These are phyloP conservation scores for Fulmarus glacialis DNA, from an alignment of 2,113 vertebrate species.

Conservation along the genomic window DNA sequence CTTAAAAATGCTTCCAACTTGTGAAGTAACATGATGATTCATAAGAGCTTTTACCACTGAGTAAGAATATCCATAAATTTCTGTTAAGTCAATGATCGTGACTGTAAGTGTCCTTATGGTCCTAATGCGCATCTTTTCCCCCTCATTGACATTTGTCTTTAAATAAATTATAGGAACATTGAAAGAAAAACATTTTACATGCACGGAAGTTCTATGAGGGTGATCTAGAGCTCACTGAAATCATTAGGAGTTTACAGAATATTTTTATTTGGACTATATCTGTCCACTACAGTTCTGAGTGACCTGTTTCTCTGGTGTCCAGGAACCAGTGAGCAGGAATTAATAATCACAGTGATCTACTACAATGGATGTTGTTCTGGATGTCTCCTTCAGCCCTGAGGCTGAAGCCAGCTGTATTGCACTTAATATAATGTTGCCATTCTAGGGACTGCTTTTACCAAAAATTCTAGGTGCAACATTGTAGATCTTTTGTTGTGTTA, in stretches of 20 bases:
- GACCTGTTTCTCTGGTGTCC: background rate
- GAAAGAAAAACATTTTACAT: background rate
- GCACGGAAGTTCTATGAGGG: background rate
- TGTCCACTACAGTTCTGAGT: background rate
- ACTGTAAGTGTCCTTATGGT: background rate
- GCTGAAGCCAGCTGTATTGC: background rate
- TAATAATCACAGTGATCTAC: background rate
- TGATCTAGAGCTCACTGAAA: background rate
- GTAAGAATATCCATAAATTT: background rate
- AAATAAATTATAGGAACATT: background rate
- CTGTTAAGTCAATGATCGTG: background rate
- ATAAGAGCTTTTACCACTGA: background rate
- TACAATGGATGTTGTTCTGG: background rate
- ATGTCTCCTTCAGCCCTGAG: background rate
- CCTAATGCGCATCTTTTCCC: background rate
- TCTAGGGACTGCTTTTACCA: background rate
- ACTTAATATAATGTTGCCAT: background rate
- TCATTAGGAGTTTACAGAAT: background rate
- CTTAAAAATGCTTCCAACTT: background rate
- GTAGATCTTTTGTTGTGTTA: background rate
- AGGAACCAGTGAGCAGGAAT: background rate
- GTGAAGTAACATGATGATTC: background rate
- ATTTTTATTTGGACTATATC: background rate
- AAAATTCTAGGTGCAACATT: background rate
- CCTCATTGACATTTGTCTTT: background rate